Base-by-base conservation (phyloP, 2,888 invertebrate genomes). In the Eupeodes latifasciatus region DNA sequence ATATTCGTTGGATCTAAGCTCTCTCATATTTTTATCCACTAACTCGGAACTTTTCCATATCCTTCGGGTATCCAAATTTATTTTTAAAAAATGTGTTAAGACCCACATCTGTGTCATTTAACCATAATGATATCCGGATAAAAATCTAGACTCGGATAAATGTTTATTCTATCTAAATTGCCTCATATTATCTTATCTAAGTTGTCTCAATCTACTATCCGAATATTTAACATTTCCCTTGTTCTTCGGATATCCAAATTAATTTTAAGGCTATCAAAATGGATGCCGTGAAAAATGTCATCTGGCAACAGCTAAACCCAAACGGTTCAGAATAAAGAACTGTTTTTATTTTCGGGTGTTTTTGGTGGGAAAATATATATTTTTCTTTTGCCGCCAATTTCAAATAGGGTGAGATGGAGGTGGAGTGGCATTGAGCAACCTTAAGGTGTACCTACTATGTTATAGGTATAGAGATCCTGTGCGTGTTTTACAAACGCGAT, bases 401-500 rank as follows among this genome's bases (percentile, higher is more conserved):
- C n/a, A 47, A 27, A 53, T 61, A 27, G 27, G 27, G 19, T 7
- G 16, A 51, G 16, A 51, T 14, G 4, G 9, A 59, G 49, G 49
- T 12, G 72, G 51, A 2, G 36, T 34, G 36, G 9, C 1, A 12
- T 40, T 16, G 10, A 7, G 40, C 16, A 55, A 71, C 40, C 55
- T 40, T 36, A 55, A 40, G 36, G 36, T 61, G 14, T 40, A 40
- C 40, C 6, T 7, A 1, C 6, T 7, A 40, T 9, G 40, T 27
- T 27, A 27, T 51, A 53, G 64, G 69, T 14, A 61, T 53, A 66
- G 27, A 80, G 78, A 64, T 81, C 74, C 78, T 72, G 75, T 83
- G 86, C 84, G 83, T 81, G 84, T 74, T 76, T 55, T 74, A 72
- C 76, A 83, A 76, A 80, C 62, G 6, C 80, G 87, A 83, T 87